Conservation (phyloP, 2,113 vertebrate genomes). For the Willisornis vidua region DNA sequence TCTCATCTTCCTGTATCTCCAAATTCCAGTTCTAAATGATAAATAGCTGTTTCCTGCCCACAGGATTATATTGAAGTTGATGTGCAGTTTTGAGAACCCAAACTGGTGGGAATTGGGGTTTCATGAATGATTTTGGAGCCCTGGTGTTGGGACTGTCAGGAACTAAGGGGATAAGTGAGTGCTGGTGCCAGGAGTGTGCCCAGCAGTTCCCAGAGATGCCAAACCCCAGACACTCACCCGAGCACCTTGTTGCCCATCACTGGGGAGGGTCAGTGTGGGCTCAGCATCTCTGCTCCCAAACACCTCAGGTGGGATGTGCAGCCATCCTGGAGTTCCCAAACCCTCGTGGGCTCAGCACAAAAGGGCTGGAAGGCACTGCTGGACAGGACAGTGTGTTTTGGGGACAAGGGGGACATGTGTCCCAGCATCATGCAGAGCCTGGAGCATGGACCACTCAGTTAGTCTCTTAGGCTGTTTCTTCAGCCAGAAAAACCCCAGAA, state of each 20-base stretch:
- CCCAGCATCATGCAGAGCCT: not conserved
- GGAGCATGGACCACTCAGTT: not conserved
- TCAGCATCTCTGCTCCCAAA: not conserved
- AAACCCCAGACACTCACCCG: accelerated
- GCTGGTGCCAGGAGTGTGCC: not conserved
- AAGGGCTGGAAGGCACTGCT: not conserved
- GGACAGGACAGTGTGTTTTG: accelerated
- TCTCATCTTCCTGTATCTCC: not conserved
- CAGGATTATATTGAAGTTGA: accelerated
- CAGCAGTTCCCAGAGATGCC: not conserved
- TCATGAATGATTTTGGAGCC: not conserved
- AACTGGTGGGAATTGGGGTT: accelerated
- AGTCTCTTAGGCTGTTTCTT: not conserved
- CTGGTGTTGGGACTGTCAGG: not conserved
- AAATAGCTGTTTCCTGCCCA: not conserved
- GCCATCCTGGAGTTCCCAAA: not conserved
- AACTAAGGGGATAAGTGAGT: not conserved
- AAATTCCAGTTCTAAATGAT: not conserved
- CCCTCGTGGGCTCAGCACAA: not conserved
- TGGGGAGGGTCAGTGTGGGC: not conserved
- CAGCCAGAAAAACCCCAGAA: not conserved
- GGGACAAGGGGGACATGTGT: accelerated
- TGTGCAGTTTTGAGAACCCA: not conserved
- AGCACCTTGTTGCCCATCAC: not conserved
- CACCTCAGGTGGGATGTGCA: accelerated